Evolutionary conservation across 1,140 invertebrate genomes (phyloP).

Genomic region (Drosophila pachea): DNA sequence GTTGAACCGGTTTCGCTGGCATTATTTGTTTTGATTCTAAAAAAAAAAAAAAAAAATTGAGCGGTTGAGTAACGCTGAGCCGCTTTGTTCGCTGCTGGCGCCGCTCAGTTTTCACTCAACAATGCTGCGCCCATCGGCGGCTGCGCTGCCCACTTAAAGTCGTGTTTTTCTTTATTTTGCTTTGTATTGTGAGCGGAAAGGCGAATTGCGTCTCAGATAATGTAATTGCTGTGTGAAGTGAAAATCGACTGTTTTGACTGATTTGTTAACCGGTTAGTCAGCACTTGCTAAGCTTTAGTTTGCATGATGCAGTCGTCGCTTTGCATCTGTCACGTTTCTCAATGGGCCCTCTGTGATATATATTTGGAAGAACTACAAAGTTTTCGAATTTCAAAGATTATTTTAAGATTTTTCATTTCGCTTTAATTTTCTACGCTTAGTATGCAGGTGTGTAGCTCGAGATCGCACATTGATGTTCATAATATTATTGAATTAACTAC

Average conservation of each 20-base stretch:
- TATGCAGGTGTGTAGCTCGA: not conserved
- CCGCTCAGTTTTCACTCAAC: not conserved
- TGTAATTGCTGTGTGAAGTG: not conserved
- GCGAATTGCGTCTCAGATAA: not conserved
- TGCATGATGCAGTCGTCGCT: not conserved
- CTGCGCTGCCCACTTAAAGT: constrained; percentile 2
- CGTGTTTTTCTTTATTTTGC: no score
- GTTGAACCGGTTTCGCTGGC: constrained; percentile 6
- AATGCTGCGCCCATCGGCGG: not conserved
- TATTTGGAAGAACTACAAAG: no score
- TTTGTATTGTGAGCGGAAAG: constrained; percentile 14
- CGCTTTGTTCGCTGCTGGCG: not conserved
- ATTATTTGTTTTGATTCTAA: constrained; percentile 14
- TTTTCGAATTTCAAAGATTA: no score
- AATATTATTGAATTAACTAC: not conserved
- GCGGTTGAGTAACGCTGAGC: not conserved
- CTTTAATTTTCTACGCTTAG: not conserved
- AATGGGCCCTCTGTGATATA: not conserved
- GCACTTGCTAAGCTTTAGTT: constrained; percentile 7
- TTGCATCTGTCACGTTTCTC: not conserved
- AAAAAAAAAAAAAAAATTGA: not conserved
- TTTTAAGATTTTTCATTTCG: no score
- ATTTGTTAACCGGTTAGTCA: constrained; percentile 5
- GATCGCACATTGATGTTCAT: not conserved
- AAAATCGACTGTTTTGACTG: constrained; percentile 4